A percentile compares a stretch with the other conserved stretches of the same genome.
Evolutionary conservation across 2,113 vertebrate genomes (phyloP).

Genomic region (Lampris megalopsis): DNA sequence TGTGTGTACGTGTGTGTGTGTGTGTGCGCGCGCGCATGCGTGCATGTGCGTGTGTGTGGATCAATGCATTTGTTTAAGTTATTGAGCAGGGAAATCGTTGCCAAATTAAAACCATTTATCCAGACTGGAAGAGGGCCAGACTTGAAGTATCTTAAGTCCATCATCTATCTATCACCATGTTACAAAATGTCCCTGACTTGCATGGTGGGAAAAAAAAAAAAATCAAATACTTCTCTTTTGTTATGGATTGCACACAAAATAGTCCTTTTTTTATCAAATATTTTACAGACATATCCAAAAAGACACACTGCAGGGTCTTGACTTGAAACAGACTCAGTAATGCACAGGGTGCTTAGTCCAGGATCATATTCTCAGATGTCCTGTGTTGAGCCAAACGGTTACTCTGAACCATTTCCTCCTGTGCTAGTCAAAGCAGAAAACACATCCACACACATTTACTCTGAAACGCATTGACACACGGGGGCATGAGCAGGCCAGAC

Average conservation of each 20-base stretch:
- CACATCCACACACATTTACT: not conserved
- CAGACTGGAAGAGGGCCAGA: not conserved
- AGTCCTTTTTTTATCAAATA: too few species aligned
- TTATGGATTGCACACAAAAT: too few species aligned
- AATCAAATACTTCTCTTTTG: too few species aligned
- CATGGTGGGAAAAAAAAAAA: too few species aligned
- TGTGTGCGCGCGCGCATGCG: not conserved
- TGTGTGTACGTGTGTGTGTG: not conserved
- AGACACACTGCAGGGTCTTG: too few species aligned
- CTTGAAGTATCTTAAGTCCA: not conserved
- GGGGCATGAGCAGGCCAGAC: not conserved
- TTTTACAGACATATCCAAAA: too few species aligned
- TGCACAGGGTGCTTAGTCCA: too few species aligned
- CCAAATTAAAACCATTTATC: conserved; percentile 20
- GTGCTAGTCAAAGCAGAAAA: not conserved
- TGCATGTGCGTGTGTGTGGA: not conserved
- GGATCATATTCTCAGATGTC: too few species aligned
- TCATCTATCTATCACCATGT: too few species aligned
- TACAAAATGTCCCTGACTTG: too few species aligned
- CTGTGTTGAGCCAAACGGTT: not conserved
- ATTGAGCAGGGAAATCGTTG: not conserved
- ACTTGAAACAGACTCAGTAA: too few species aligned
- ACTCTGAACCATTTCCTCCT: not conserved
- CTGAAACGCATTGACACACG: not conserved
- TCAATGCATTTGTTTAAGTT: not conserved